Base-by-base conservation (phyloP, 64 coral and sea anemone genomes). In the Cladopsammia gracilis region DNA sequence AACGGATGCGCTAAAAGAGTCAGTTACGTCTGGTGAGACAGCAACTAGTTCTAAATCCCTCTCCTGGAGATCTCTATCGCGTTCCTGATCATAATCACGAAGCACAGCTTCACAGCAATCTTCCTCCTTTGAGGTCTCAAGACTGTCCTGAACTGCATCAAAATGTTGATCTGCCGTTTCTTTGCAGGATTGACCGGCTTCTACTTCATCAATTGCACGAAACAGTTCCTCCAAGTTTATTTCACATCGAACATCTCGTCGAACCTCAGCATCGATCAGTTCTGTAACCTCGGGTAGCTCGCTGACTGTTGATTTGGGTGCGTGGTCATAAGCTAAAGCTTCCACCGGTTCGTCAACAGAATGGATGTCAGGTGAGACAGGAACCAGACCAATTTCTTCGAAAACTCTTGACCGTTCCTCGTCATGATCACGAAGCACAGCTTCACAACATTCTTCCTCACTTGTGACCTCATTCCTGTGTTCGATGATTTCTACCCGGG, bases 181-280 rank as follows among this genome's bases (percentile, higher is more conserved):
- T 50, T 48, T 20, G 2, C 0, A 48, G 14, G 19, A 46, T 46
- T 13, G 44, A 47, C 9, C 19, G 47, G 75, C 57, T 60, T 75
- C 53, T 48, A 48, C 7, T 50, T 87, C 71, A 64, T 66, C 72
- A 44, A 88, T 79, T 49, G 18, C 49, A 24, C 18, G 26, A 90
- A 67, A 58, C 15, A 95, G 46, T 6, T 95, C 89, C 22, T 91
- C 94, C 66, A 95, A 73, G 72, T 91, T 91, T 24, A 46, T 70
- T 64, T 95, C 66, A 68, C 83, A 53, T 24, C 51, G n/a, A 7
- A 46, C 26, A 5, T 71, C 57, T 61, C 44, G 49, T 25, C 72
- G 87, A 25, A 45, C 45, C 48, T 76, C 25, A 6, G 72, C 59
- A 73, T 25, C 16, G 62, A 89, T 61, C 7, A 25, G 18, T 42